Base-by-base conservation (phyloP, 1,140 invertebrate genomes). In the Heliconius melpomene region DNA sequence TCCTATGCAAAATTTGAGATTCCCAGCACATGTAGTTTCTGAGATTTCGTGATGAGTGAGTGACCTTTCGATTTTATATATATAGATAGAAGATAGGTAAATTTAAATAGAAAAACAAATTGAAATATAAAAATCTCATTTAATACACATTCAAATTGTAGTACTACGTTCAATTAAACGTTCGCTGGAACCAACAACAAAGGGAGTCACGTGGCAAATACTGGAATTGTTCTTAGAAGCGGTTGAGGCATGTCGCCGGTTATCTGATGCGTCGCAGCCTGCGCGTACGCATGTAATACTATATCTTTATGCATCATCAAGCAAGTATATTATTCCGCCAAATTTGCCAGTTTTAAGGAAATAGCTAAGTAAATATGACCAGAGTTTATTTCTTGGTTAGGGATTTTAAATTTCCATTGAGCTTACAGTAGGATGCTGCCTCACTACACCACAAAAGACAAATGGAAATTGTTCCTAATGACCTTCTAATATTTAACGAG, bases 221-320 rank as follows among this genome's bases (percentile, higher is more conserved):
- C 26, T 66, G 54, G 78, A 66, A 74, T 74, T 40, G 70, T 88
- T 88, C 87, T 73, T 84, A 84, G 87, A 89, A 89, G 80, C 83
- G 83, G 16, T 13, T 83, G 82, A 79, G 77, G 79, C 82, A 81
- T 83, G 86, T 86, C 66, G 81, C 80, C 57, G 74, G 82, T 83
- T 90, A 91, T 90, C 89, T 83, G 89, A 91, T 91, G 87, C 60
- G 57, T 40, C 71, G 23, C 78, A 77, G 82, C 81, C 80, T 76
- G 79, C 82, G 83, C 83, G 78, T 50, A 71, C 77, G 66, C 26
- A 74, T 74, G 57, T 75, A 32, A 50, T 23, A 26, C 73, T 72
- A 32, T 75, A 82, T 82, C 79, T 77, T 36, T 23, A 74, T 60
- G 38, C 66, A 75, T 74, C 50, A 82, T 82, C 80, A 29, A 29